Evolutionary conservation across 2,888 invertebrate species (phyloP).

Genomic region (Chalcosyrphus nemorum): DNA sequence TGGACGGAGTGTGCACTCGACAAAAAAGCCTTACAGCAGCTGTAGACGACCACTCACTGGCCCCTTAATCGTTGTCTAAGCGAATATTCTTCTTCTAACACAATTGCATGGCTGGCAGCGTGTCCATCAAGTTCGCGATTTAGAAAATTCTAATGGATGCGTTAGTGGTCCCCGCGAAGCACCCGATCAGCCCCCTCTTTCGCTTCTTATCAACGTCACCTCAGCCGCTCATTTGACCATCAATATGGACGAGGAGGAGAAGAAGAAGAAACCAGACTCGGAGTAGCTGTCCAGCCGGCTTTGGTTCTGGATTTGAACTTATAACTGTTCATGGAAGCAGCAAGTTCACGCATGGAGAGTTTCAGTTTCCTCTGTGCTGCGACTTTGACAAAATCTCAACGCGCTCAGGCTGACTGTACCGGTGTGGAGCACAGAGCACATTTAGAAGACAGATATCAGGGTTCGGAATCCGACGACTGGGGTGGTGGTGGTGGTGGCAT

Average conservation of each 20-base stretch:
- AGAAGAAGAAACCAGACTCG: slow-evolving; percentile 66
- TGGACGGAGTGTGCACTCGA: slow-evolving; percentile 1
- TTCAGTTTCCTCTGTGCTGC: background rate
- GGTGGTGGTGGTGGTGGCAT: slow-evolving; percentile 63
- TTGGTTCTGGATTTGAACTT: slow-evolving; percentile 67
- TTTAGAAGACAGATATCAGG: slow-evolving; percentile 50
- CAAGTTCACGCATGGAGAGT: slow-evolving; percentile 66
- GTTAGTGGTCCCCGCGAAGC: too few relatives aligned
- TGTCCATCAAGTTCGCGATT: slow-evolving; percentile 69
- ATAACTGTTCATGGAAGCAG: slow-evolving; percentile 66
- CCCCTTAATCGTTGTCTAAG: slow-evolving; percentile 53
- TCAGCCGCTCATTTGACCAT: slow-evolving; percentile 57
- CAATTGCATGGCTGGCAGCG: slow-evolving; percentile 57
- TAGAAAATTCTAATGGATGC: slow-evolving; percentile 67
- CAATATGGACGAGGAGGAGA: slow-evolving; percentile 48
- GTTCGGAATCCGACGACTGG: slow-evolving; percentile 48
- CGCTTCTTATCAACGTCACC: slow-evolving; percentile 35
- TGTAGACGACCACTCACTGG: background rate
- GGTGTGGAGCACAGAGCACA: slow-evolving; percentile 24
- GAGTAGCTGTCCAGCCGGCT: slow-evolving; percentile 66
- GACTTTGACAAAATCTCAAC: slow-evolving; percentile 66
- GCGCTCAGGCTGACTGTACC: background rate
- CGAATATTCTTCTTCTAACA: slow-evolving; percentile 47
- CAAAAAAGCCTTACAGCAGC: slow-evolving; percentile 17
- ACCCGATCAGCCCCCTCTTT: slow-evolving; percentile 9